Evolutionary conservation across 1,140 invertebrate genomes (phyloP).

Genomic region (Dryas iulia): DNA sequence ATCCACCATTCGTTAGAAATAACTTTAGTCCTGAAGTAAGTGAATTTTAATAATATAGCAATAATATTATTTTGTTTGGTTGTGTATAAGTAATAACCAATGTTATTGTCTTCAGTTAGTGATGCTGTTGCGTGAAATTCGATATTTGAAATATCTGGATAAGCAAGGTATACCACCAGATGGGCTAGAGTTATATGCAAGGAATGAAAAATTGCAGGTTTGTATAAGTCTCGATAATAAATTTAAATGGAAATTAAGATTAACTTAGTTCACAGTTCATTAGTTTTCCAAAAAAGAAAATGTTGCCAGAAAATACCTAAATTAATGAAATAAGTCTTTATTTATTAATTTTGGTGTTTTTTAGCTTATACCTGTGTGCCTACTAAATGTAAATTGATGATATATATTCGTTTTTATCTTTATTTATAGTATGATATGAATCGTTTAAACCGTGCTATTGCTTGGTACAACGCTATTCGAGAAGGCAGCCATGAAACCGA

Average conservation of each 20-base stretch:
- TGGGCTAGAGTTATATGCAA: constrained; percentile 80
- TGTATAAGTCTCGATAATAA: not conserved
- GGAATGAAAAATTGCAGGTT: constrained; percentile 80
- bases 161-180: constrained; percentile 80
- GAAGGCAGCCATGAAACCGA: constrained; percentile 84
- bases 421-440: constrained; percentile 68
- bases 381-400: too few species aligned
- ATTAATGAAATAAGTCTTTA: too few species aligned
- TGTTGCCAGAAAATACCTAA: too few species aligned
- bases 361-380: too few species aligned
- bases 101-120: constrained; percentile 59
- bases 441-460: constrained; percentile 78
- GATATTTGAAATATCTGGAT: constrained; percentile 83
- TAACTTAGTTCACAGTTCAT: too few species aligned
- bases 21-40: constrained; percentile 70
- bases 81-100: not conserved
- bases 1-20: constrained; percentile 68
- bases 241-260: too few species aligned
- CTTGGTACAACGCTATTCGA: constrained; percentile 86
- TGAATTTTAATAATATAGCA: not conserved
- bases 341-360: too few species aligned
- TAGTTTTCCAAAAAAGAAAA: too few species aligned
- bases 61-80: not conserved
- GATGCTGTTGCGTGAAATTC: constrained; percentile 82
- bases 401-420: not conserved